Evolutionary conservation across 2,888 invertebrate genomes (phyloP).

Genomic region (Drosophila demipolita): DNA sequence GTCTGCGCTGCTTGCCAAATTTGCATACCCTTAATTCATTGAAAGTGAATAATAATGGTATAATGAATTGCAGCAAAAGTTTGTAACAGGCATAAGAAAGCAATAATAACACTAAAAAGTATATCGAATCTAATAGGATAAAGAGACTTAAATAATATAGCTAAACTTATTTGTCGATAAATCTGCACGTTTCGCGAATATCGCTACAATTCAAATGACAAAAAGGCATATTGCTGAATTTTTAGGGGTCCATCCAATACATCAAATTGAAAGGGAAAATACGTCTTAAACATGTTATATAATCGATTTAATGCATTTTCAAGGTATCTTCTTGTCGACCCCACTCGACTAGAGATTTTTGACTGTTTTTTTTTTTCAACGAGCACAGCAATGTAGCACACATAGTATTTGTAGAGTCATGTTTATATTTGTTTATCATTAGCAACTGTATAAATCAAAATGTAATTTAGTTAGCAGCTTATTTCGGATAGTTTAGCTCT

Average conservation of each 20-base stretch:
- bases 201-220: too few species aligned
- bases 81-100: too few species aligned
- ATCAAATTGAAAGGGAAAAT: too few species aligned
- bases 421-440: conserved; percentile 18
- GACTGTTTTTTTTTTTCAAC: background rate
- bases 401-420: conserved; percentile 3
- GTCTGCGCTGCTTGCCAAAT: conserved; percentile 60
- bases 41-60: background rate
- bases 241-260: too few species aligned
- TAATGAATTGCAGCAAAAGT: background rate
- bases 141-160: too few species aligned
- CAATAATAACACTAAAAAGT: background rate
- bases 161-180: background rate
- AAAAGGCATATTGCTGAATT: too few species aligned
- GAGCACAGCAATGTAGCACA: background rate
- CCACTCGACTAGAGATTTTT: background rate
- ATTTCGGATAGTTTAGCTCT: background rate
- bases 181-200: background rate
- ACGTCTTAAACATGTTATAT: too few species aligned
- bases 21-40: background rate
- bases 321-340: background rate
- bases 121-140: background rate
- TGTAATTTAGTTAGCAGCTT: background rate
- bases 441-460: background rate
- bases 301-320: background rate